A percentile compares a stretch with the other conserved stretches of the same genome.
Evolutionary conservation across 1,140 invertebrate genomes (phyloP).

Genomic region (Lepidurus packardi): DNA sequence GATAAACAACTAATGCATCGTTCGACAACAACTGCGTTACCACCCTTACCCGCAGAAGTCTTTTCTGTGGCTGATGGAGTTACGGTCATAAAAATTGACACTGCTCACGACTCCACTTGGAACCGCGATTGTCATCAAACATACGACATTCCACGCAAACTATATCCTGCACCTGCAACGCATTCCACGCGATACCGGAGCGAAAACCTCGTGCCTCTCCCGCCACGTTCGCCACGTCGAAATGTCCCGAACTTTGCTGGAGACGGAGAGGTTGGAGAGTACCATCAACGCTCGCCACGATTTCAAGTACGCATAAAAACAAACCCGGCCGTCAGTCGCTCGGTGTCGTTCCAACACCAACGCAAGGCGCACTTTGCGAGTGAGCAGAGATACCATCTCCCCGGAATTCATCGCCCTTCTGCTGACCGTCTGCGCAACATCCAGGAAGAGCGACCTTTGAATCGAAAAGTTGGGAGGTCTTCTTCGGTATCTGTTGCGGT

Average conservation of each 20-base stretch:
- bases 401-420: neutral
- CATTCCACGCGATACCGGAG: neutral
- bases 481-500: slow-evolving; percentile 30
- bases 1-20: neutral
- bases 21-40: slow-evolving; percentile 7
- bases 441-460: neutral
- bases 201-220: neutral
- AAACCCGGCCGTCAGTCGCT: neutral
- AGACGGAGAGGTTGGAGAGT: neutral
- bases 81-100: slow-evolving; percentile 14
- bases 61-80: neutral
- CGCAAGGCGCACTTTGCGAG: neutral
- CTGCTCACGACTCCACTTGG: neutral
- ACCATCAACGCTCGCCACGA: neutral
- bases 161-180: neutral
- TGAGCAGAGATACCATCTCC: neutral
- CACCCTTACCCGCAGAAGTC: neutral
- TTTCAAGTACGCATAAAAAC: neutral
- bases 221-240: neutral
- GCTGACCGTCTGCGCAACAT: neutral
- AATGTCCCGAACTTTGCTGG: neutral
- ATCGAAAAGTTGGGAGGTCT: slow-evolving; percentile 25
- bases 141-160: slow-evolving; percentile 12
- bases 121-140: neutral
- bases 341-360: neutral